Percentiles rank a stretch among this genome's conserved stretches.
Conservation (phyloP, 2,888 invertebrate genomes). For the Caradrina clavipalpis region DNA sequence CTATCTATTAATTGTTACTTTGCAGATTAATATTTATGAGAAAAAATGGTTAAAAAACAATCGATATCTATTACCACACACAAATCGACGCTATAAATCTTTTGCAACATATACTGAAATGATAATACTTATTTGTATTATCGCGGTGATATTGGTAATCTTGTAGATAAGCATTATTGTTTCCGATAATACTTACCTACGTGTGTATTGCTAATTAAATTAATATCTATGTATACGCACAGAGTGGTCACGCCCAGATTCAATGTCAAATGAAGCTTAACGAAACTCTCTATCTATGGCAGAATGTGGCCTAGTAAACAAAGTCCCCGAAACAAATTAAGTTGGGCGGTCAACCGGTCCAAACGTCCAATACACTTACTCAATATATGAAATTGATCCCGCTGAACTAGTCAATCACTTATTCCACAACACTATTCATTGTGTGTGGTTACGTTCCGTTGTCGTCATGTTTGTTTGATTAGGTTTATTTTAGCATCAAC, state of each 20-base stretch:
- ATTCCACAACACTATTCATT: conserved; percentile 43
- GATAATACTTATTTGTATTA: conserved; percentile 52
- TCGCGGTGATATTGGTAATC: conserved; percentile 60
- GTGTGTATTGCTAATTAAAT: conserved; percentile 57
- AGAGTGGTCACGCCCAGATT: conserved; percentile 26
- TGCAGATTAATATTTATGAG: not conserved
- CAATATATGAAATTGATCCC: conserved; percentile 50
- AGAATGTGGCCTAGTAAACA: conserved; percentile 37
- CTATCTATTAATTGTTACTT: conserved; percentile 13
- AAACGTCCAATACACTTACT: conserved; percentile 54
- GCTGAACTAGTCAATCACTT: conserved; percentile 51
- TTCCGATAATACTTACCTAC: conserved; percentile 40
- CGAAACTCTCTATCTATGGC: conserved; percentile 10
- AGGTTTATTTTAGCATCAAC: conserved; percentile 21
- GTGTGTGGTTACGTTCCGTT: conserved; percentile 17
- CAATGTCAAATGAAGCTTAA: conserved; percentile 23
- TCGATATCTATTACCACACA: conserved; percentile 36
- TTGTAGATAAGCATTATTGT: conserved; percentile 58
- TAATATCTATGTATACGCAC: conserved; percentile 31
- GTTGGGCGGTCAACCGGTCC: conserved; percentile 48
- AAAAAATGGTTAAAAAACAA: conserved; percentile 33
- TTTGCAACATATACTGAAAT: conserved; percentile 29
- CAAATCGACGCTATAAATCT: conserved; percentile 51
- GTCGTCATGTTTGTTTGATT: conserved; percentile 14
- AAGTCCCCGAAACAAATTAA: conserved; percentile 46